These are phyloP conservation scores for Struthio camelus DNA, from an alignment of 2,113 vertebrate species.

Conservation along the genomic window DNA sequence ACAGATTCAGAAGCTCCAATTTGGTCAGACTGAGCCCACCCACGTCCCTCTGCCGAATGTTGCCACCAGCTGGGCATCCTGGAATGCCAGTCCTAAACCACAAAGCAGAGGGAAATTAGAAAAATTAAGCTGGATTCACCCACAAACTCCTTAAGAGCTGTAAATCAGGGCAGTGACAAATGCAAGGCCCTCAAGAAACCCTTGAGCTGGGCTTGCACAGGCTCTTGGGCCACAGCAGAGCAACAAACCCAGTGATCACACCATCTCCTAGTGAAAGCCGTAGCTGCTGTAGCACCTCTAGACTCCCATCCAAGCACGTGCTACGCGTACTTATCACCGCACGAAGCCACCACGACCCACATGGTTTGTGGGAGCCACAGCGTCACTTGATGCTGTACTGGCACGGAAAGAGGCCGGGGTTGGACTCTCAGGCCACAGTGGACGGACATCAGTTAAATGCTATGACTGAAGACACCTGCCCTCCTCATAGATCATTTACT, in stretches of 20 bases:
- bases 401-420: fast-evolving
- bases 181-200: neutral
- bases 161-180: neutral
- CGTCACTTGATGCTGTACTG: neutral
- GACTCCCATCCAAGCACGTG: neutral
- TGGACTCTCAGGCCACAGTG: neutral
- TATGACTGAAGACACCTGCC: neutral
- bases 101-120: too few species aligned
- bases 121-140: neutral
- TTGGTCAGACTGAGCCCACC: too few species aligned
- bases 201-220: neutral
- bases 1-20: too few species aligned
- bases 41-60: too few species aligned
- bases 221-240: neutral
- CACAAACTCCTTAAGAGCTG: neutral
- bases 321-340: neutral
- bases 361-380: fast-evolving
- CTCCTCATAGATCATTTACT: neutral
- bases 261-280: neutral
- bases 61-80: neutral
- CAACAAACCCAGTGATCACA: neutral
- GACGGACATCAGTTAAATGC: neutral
- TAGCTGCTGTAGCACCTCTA: neutral
- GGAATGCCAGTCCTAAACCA: too few species aligned
- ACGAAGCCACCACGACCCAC: fast-evolving